Base-by-base conservation (phyloP, 2,888 invertebrate genomes). In the Eristalinus aeneus region DNA sequence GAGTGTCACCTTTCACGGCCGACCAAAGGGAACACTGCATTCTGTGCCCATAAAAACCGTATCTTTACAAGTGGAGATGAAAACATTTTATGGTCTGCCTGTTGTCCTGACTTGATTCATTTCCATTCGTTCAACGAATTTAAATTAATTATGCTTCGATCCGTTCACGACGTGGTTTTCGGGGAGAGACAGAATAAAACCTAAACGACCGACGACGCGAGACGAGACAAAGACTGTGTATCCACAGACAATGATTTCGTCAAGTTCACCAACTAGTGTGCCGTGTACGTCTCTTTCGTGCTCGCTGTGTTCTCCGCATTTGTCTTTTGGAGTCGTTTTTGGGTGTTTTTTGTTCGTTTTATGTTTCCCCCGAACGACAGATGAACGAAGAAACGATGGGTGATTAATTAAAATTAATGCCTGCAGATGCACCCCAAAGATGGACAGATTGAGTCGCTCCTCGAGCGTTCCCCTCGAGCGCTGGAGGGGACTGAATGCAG, bases 401-500 rank as follows among this genome's bases (percentile, higher is more conserved):
- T 86, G 82, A 86, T 86, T 86, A 86, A 86, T 86, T 86, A 86
- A 86, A 86, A 86, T 86, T 86, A 86, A 86, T 82, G 86, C 82
- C 86, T 86, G 86, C 86, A 86, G 86, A 86, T 86, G 86, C 86
- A 86, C 71, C 86, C 86, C 65, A 78, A 78, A 82, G 86, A 86
- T 86, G 86, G 71, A 78, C 77, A 82, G 82, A 86, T 86, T 82
- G 82, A 77, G 77, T 86, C 69, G 69, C 63, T 79, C 74, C 53
- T 31, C 63, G 56, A 53, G 16, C 53, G 27, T 27, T 27, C 27
- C 5, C 5, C 27, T 27, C 27, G 27, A 27, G 11, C 68, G 34
- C 11, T 39, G n/a, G 12, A 1, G 39, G 6, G 39, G 16, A 5
- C 27, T 27, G 27, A 27, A 27, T 27, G 27, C 5, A n/a, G 3